Percentiles rank a stretch among this genome's conserved stretches.
phyloP scores from a whole-genome alignment of 1,140 invertebrate genomes.

The Drosophila mayri region DNA sequence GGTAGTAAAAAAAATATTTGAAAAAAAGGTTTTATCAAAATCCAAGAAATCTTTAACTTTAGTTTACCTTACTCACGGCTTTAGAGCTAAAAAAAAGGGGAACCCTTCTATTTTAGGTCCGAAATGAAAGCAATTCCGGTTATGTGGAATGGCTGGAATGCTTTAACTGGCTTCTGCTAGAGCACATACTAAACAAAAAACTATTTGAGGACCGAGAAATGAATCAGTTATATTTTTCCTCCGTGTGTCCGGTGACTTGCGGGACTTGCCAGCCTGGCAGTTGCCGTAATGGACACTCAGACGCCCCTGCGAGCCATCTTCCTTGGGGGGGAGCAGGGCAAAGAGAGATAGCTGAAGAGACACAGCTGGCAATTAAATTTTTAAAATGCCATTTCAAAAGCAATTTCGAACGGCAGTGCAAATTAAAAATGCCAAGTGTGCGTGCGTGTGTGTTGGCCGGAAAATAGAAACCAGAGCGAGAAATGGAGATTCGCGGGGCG shows the following conservation, averaged over 20 bases:
- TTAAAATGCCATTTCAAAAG: slow-evolving; percentile 76
- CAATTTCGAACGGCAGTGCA: slow-evolving; percentile 53
- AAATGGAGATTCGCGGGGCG: background rate
- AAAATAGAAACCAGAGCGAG: slow-evolving; percentile 38
- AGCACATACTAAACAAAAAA: background rate
- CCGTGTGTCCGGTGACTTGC: slow-evolving; percentile 58
- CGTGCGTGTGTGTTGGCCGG: background rate
- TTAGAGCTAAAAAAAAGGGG: background rate
- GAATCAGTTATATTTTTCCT: slow-evolving; percentile 2
- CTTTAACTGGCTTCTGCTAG: background rate
- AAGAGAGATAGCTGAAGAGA: background rate
- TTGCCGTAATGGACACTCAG: slow-evolving; percentile 57
- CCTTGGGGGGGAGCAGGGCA: background rate
- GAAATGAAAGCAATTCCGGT: background rate
- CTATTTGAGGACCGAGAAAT: background rate
- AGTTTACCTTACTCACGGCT: background rate
- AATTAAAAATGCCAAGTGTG: slow-evolving; percentile 62
- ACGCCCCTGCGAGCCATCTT: slow-evolving; percentile 43
- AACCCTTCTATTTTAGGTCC: background rate
- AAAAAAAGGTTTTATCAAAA: no score
- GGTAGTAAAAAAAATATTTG: no score
- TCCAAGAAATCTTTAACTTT: background rate
- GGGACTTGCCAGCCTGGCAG: slow-evolving; percentile 43
- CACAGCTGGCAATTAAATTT: slow-evolving; percentile 71
- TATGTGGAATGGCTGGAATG: background rate